Evolutionary conservation across 1,140 invertebrate species (phyloP).

Genomic region (Bombus superbus): DNA sequence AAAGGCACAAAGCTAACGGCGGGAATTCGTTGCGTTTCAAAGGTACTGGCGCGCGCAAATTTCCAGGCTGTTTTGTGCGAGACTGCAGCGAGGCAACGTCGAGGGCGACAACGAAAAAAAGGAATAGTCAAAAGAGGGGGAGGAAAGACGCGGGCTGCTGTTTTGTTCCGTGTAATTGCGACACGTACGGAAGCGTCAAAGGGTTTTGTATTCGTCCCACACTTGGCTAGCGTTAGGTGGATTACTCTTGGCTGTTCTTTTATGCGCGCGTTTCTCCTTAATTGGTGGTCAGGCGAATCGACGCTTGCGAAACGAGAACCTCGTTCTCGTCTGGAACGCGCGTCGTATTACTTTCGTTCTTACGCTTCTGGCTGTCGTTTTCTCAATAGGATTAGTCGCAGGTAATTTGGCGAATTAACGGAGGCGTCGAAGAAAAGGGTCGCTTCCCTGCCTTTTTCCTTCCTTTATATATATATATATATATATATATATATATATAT

Average conservation of each 20-base stretch:
- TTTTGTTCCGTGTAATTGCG: slow-evolving; percentile 59
- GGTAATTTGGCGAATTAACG: background rate
- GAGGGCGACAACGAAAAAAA: background rate
- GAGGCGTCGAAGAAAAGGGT: too few relatives aligned
- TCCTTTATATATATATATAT: too few relatives aligned
- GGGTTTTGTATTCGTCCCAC: slow-evolving; percentile 38
- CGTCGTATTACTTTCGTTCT: background rate
- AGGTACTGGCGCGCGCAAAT: slow-evolving; percentile 30
- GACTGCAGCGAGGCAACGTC: too few relatives aligned
- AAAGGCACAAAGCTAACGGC: slow-evolving; percentile 23
- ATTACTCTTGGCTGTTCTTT: slow-evolving; percentile 25
- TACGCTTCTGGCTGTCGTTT: background rate
- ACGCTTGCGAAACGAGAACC: background rate
- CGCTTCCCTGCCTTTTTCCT: too few relatives aligned
- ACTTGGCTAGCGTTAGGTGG: background rate
- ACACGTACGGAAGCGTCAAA: slow-evolving; percentile 51
- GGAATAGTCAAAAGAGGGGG: background rate
- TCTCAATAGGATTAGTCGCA: background rate
- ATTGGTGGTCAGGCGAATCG: slow-evolving; percentile 12
- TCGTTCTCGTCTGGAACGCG: background rate
- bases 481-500: too few relatives aligned
- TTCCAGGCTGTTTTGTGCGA: slow-evolving; percentile 44
- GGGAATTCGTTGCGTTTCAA: slow-evolving; percentile 39
- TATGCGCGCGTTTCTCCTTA: slow-evolving; percentile 7
- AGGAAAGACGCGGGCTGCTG: slow-evolving; percentile 36